Evolutionary conservation across 2,888 invertebrate genomes (phyloP).

Genomic region (Dichetophora obliterata): DNA sequence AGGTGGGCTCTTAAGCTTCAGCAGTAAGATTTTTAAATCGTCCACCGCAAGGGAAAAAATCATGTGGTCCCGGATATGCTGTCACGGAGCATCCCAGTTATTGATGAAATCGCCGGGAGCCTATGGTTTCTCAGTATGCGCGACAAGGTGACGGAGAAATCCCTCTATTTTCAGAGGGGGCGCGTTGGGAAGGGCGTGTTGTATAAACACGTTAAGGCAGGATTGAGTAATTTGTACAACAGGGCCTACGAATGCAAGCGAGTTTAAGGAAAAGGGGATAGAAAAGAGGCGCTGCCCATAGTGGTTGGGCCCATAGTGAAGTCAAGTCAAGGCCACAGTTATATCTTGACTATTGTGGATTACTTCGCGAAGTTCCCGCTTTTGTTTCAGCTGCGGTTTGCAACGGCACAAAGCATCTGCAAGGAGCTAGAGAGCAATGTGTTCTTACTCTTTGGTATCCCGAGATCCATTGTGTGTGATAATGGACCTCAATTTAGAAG

Average conservation of each 20-base stretch:
- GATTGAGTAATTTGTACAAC: background rate
- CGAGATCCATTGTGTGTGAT: constrained; percentile 15
- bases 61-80: background rate
- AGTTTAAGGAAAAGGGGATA: background rate
- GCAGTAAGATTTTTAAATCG: background rate
- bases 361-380: constrained; percentile 34
- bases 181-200: background rate
- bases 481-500: constrained; percentile 34
- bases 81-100: background rate
- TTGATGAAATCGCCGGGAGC: background rate
- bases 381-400: constrained; percentile 20
- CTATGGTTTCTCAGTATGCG: background rate
- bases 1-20: background rate
- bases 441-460: constrained; percentile 29
- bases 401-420: background rate
- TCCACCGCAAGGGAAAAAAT: background rate
- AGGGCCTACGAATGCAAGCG: background rate
- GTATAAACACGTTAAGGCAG: background rate
- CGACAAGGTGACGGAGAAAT: background rate
- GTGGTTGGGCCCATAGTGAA: constrained; percentile 28
- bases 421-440: constrained; percentile 4
- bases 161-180: background rate
- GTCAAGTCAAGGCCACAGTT: constrained; percentile 14
- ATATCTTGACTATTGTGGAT: constrained; percentile 28
- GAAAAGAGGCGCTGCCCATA: constrained; percentile 1